These are phyloP conservation scores for Otolemur crassicaudatus DNA, from an alignment of 2,797 vertebrate genomes.

Conservation along the genomic window DNA sequence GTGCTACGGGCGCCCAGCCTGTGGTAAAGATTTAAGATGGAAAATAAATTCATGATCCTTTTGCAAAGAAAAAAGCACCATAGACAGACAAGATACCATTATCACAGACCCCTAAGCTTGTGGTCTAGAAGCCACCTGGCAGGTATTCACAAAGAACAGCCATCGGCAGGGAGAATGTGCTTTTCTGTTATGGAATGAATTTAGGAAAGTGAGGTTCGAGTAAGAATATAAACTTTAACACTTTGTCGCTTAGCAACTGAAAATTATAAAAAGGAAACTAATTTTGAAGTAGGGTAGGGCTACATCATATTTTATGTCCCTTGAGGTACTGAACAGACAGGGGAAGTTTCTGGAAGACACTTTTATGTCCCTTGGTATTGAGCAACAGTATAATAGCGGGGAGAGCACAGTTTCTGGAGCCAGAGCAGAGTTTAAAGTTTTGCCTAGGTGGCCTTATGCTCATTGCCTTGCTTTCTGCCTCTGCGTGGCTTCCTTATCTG, in stretches of 20 bases:
- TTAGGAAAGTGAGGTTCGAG: neutral
- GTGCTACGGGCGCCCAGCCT: too few species aligned
- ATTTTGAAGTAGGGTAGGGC: neutral
- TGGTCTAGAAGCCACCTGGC: neutral
- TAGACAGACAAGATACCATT: neutral
- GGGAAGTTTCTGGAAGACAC: neutral
- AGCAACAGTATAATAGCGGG: accelerated
- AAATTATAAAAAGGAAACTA: neutral
- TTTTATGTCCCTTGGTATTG: neutral
- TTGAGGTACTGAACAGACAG: neutral
- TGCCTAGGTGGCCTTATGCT: neutral
- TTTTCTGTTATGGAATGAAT: neutral
- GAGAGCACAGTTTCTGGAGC: neutral
- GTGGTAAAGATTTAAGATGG: neutral
- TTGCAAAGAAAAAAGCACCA: neutral
- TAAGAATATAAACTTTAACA: neutral
- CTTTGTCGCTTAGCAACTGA: neutral
- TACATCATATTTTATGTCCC: neutral
- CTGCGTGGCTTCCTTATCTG: neutral
- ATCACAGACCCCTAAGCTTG: neutral
- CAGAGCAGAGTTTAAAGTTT: neutral
- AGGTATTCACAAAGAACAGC: neutral
- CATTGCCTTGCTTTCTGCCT: neutral
- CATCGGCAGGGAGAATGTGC: neutral
- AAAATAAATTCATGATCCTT: neutral